These are phyloP conservation scores for Pogonomyrmex californicus DNA, from an alignment of 1,140 invertebrate species.

Conservation along the genomic window DNA sequence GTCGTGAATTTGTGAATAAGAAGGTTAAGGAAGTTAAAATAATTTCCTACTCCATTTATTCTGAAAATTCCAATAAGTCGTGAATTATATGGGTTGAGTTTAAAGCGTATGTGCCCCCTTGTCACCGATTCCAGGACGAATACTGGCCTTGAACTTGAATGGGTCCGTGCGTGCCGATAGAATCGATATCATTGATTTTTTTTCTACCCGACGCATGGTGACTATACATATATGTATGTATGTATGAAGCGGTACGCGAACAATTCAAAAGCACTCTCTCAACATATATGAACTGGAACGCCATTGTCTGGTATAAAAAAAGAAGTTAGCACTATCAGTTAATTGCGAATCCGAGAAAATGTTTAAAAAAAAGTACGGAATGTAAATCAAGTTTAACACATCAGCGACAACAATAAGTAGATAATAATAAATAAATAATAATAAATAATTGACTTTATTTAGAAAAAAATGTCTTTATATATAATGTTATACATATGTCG, in stretches of 20 bases:
- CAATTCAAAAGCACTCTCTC: conserved; percentile 43
- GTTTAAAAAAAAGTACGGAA: not conserved
- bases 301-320: conserved; percentile 41
- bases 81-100: conserved; percentile 14
- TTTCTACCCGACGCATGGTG: conserved; percentile 49
- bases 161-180: conserved; percentile 63
- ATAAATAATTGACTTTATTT: no score
- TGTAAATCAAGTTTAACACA: not conserved
- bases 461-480: no score
- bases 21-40: not conserved
- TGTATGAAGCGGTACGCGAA: conserved; percentile 11
- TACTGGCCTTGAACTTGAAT: conserved; percentile 73
- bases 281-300: conserved; percentile 24
- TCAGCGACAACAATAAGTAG: not conserved
- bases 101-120: not conserved
- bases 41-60: not conserved
- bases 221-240: conserved; percentile 44
- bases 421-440: no score
- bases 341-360: not conserved
- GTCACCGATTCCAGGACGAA: conserved; percentile 61
- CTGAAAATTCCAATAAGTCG: not conserved
- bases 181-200: conserved; percentile 76
- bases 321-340: conserved; percentile 41
- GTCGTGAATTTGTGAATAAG: not conserved
- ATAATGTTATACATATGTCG: no score